These are phyloP conservation scores for Drosophila nigrodunni DNA, from an alignment of 1,140 invertebrate genomes.

Conservation along the genomic window DNA sequence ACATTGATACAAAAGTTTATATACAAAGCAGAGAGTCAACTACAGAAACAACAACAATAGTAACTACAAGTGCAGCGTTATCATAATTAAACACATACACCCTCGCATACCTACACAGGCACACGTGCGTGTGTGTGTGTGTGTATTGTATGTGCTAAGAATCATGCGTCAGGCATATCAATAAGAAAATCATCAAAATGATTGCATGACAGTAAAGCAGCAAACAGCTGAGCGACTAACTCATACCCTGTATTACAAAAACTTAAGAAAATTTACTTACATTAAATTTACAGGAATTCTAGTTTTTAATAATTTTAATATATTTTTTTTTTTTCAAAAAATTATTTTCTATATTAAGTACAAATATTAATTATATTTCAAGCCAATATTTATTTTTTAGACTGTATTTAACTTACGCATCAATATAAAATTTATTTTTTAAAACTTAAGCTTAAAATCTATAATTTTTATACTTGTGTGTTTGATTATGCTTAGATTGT, in stretches of 20 bases:
- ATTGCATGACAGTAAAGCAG: slow-evolving; percentile 45
- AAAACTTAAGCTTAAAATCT: no score
- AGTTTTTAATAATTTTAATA: no score
- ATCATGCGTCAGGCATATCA: slow-evolving; percentile 71
- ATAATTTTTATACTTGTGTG: no score
- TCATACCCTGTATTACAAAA: slow-evolving; percentile 24
- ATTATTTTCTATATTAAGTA: no score
- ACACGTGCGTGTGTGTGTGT: not conserved
- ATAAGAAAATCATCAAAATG: slow-evolving; percentile 60
- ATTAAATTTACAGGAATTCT: no score
- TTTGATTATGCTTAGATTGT: no score
- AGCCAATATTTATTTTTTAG: no score
- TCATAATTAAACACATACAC: slow-evolving; percentile 53
- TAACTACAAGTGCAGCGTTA: slow-evolving; percentile 48
- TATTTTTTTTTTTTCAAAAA: no score
- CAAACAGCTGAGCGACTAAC: not conserved
- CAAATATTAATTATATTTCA: no score
- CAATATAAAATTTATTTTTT: no score
- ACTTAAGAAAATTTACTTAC: not conserved
- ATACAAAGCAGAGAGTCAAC: slow-evolving; percentile 4
- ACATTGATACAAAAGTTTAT: slow-evolving; percentile 64
- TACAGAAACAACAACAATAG: slow-evolving; percentile 6
- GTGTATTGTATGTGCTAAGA: slow-evolving; percentile 20
- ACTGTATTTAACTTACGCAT: no score
- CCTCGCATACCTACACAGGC: slow-evolving; percentile 9